Percentiles rank a stretch among this genome's conserved stretches.
These are phyloP conservation scores for Labia minor DNA, from an alignment of 2,888 invertebrate genomes.

Conservation along the genomic window DNA sequence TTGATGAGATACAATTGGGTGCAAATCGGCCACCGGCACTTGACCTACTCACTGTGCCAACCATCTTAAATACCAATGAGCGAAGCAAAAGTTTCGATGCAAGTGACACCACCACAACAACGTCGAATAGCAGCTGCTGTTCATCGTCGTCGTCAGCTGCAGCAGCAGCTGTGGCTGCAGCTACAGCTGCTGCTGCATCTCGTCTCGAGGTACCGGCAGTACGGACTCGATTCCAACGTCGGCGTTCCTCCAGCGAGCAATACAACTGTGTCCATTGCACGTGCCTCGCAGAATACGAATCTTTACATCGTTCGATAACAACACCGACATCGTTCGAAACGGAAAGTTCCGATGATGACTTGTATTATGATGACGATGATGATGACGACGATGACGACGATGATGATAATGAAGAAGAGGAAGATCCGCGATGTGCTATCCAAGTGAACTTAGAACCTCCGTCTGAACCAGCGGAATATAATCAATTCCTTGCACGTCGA, in stretches of 20 bases:
- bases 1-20: constrained; percentile 78
- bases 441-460: constrained; percentile 21
- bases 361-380: constrained; percentile 27
- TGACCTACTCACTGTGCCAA: constrained; percentile 27
- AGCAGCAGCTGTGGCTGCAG: constrained; percentile 21
- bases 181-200: constrained; percentile 51
- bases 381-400: constrained; percentile 28
- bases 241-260: constrained; percentile 39
- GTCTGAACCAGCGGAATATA: constrained; percentile 31
- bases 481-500: constrained; percentile 39
- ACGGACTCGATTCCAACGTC: constrained; percentile 39
- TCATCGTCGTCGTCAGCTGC: constrained; percentile 19
- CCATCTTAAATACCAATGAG: constrained; percentile 40
- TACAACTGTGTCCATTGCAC: constrained; percentile 57
- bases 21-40: constrained; percentile 49
- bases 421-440: constrained; percentile 19
- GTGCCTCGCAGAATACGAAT: constrained; percentile 22
- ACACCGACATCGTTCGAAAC: constrained; percentile 38
- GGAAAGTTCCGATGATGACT: constrained; percentile 36
- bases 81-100: constrained; percentile 74
- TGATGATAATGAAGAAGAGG: constrained; percentile 26
- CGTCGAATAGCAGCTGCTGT: constrained; percentile 16
- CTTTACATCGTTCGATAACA: neutral
- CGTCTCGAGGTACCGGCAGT: constrained; percentile 43
- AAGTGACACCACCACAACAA: constrained; percentile 40